Percentiles rank a stretch among this genome's conserved stretches.
Conservation (phyloP, 1,140 invertebrate species). For the Drosophila burlai region DNA sequence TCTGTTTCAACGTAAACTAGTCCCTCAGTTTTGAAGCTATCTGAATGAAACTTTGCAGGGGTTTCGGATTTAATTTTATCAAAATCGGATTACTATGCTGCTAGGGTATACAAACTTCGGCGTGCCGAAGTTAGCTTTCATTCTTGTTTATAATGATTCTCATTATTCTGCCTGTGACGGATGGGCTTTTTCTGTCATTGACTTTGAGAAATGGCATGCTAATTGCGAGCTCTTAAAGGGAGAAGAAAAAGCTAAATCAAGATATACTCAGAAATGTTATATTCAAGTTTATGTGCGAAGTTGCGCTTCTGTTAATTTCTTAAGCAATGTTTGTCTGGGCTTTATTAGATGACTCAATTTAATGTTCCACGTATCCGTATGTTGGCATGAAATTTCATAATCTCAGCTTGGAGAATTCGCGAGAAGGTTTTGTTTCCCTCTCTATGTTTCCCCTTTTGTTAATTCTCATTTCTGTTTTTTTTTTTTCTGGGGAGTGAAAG, state of each 20-base stretch:
- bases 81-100: too few species aligned
- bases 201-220: constrained; percentile 54
- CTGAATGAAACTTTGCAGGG: too few species aligned
- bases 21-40: too few species aligned
- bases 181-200: constrained; percentile 27
- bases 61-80: too few species aligned
- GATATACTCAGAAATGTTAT: constrained; percentile 8
- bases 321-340: constrained; percentile 14
- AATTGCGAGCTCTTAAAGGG: constrained; percentile 33
- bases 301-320: constrained; percentile 24
- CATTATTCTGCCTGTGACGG: constrained; percentile 38
- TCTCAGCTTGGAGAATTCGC: constrained; percentile 21
- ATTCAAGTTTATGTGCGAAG: constrained; percentile 13
- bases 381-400: constrained; percentile 25
- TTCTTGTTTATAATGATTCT: constrained; percentile 32
- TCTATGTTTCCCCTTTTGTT: neutral
- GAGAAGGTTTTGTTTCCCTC: constrained; percentile 1
- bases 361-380: constrained; percentile 5
- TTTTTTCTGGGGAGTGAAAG: constrained; percentile 52
- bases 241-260: neutral
- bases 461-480: neutral
- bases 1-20: too few species aligned
- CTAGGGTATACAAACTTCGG: too few species aligned
- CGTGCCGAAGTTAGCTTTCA: too few species aligned
- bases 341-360: constrained; percentile 27